These are phyloP conservation scores for Dinoponera quadriceps DNA, from an alignment of 1,140 invertebrate species.

Conservation along the genomic window DNA sequence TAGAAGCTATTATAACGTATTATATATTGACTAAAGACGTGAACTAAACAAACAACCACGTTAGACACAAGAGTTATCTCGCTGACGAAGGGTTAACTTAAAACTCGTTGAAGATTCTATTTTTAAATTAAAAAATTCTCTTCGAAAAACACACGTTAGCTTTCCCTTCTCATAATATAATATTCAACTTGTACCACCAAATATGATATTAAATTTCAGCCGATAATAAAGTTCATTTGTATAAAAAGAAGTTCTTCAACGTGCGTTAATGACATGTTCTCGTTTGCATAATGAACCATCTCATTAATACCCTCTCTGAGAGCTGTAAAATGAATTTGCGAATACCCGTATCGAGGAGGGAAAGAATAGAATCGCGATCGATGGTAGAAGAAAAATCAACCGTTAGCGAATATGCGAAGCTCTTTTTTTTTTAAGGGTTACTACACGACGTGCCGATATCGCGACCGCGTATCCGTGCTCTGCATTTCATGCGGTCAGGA, in stretches of 20 bases:
- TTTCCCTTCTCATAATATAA: too few relatives aligned
- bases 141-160: too few relatives aligned
- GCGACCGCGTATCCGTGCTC: neutral
- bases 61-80: neutral
- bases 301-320: neutral
- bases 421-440: conserved; percentile 3
- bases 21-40: neutral
- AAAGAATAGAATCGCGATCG: neutral
- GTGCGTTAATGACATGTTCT: neutral
- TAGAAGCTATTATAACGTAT: conserved; percentile 8
- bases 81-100: neutral
- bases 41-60: neutral
- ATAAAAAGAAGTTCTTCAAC: neutral
- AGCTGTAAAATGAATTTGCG: neutral
- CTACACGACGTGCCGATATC: conserved; percentile 29
- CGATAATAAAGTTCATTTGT: neutral
- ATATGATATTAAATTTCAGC: too few relatives aligned
- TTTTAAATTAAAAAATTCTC: neutral
- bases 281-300: neutral
- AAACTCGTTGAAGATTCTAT: neutral
- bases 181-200: too few relatives aligned
- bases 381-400: conserved; percentile 9
- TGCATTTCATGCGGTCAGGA: conserved; percentile 37
- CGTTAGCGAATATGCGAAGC: conserved; percentile 1
- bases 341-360: neutral